These are phyloP conservation scores for Heliconius hortense DNA, from an alignment of 2,888 invertebrate genomes.

Conservation along the genomic window DNA sequence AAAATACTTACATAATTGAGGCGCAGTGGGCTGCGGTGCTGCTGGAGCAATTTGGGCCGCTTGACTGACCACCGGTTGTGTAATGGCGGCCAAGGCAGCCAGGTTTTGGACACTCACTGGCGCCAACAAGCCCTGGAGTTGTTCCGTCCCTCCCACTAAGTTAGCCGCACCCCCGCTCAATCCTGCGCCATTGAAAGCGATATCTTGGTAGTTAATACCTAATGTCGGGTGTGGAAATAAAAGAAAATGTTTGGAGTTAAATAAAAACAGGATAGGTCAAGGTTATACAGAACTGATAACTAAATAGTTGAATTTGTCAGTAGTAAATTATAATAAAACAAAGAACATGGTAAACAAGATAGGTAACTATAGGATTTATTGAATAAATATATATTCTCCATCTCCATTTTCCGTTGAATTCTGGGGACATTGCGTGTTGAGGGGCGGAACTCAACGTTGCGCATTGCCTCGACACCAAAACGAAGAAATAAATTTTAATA, in stretches of 20 bases:
- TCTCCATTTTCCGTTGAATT: no score
- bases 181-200: constrained; percentile 80
- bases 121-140: constrained; percentile 91
- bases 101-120: constrained; percentile 95
- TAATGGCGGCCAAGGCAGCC: constrained; percentile 93
- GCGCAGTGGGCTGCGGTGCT: constrained; percentile 62
- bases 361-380: background rate
- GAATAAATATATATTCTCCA: no score
- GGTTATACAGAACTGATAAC: constrained; percentile 2
- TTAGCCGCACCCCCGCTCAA: constrained; percentile 65
- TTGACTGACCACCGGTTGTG: constrained; percentile 83
- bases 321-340: constrained; percentile 27
- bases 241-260: constrained; percentile 39
- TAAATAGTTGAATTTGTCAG: constrained; percentile 36
- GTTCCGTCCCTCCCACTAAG: constrained; percentile 85
- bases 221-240: constrained; percentile 46
- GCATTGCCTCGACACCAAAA: no score
- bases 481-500: no score
- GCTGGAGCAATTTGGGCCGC: constrained; percentile 75
- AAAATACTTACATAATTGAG: constrained; percentile 71
- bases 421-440: no score
- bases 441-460: no score
- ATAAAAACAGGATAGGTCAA: constrained; percentile 23
- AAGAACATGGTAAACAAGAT: background rate
- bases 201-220: constrained; percentile 80